Evolutionary conservation across 2,113 vertebrate species (phyloP).

Genomic region (Globicephala melas): DNA sequence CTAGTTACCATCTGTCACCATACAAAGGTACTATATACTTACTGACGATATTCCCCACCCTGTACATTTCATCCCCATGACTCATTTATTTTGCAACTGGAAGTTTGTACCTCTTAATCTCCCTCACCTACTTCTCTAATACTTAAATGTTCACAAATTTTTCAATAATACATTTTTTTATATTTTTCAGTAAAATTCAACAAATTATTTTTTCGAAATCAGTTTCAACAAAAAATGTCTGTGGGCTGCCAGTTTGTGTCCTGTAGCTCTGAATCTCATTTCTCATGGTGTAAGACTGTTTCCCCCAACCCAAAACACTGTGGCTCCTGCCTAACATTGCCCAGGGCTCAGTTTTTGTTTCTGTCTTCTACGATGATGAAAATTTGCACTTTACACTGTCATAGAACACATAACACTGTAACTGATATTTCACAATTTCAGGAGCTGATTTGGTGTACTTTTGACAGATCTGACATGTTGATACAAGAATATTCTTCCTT

Average conservation of each 20-base stretch:
- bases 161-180: neutral
- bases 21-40: neutral
- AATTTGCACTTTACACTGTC: neutral
- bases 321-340: neutral
- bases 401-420: neutral
- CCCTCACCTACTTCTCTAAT: neutral
- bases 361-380: neutral
- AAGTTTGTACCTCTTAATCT: neutral
- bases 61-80: neutral
- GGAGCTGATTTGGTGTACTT: neutral
- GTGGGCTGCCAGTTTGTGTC: neutral
- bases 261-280: neutral
- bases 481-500: neutral
- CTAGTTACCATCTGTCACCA: neutral
- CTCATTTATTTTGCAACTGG: neutral
- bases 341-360: neutral
- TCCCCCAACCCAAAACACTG: neutral
- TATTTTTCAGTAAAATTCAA: neutral
- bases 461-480: slow-evolving; percentile 6
- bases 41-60: neutral
- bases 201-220: neutral
- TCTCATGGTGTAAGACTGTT: neutral
- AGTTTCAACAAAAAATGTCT: slow-evolving; percentile 11
- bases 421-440: neutral
- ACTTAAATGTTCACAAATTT: neutral